These are phyloP conservation scores for Temnothorax rugatulus DNA, from an alignment of 2,888 invertebrate genomes.

Conservation along the genomic window DNA sequence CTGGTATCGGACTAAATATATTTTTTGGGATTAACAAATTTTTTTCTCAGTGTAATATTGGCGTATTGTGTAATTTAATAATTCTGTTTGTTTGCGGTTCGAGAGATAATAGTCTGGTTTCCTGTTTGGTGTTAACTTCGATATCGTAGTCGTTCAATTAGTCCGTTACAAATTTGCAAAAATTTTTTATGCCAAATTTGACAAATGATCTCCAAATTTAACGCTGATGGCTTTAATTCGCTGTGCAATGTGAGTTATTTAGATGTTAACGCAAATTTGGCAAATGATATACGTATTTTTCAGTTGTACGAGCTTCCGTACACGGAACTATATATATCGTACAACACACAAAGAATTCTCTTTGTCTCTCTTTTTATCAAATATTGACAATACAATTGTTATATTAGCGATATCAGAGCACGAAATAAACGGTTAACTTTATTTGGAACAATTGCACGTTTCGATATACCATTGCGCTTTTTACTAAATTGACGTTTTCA, in stretches of 20 bases:
- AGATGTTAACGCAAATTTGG: not conserved
- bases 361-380: not conserved
- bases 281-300: not conserved
- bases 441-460: slow-evolving; percentile 6
- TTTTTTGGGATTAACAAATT: no score
- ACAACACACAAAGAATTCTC: not conserved
- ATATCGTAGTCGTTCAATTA: not conserved
- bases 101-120: not conserved
- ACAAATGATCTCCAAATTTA: not conserved
- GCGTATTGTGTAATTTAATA: slow-evolving; percentile 14
- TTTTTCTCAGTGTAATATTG: not conserved
- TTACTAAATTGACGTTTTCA: slow-evolving; percentile 10
- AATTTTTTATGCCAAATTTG: not conserved
- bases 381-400: not conserved
- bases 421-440: slow-evolving; percentile 29
- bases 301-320: not conserved
- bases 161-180: not conserved
- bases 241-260: not conserved
- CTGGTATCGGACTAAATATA: no score
- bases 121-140: not conserved
- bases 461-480: slow-evolving; percentile 28
- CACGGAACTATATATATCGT: not conserved
- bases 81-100: slow-evolving; percentile 1
- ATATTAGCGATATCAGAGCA: not conserved
- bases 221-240: not conserved